These are phyloP conservation scores for Neomonachus schauinslandi DNA, from an alignment of 2,113 vertebrate species.

Conservation along the genomic window DNA sequence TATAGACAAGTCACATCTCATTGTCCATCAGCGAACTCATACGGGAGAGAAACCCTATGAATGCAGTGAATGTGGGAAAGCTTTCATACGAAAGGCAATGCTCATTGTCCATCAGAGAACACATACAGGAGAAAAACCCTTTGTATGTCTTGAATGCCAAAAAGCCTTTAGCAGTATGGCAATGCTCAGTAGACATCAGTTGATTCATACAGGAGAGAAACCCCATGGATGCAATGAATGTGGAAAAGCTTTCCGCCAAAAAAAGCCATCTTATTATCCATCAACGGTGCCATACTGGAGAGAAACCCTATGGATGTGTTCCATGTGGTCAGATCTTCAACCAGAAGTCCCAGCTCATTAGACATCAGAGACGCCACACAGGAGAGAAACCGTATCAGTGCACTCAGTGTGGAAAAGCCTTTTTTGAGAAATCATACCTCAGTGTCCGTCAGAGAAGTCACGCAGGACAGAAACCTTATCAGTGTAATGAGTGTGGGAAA, in stretches of 20 bases:
- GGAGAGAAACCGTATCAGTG: slow-evolving; percentile 67
- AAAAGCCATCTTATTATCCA: slow-evolving; percentile 64
- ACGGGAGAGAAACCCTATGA: slow-evolving; percentile 53
- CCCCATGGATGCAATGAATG: slow-evolving; percentile 65
- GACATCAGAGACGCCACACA: slow-evolving; percentile 70
- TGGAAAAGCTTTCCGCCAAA: slow-evolving; percentile 61
- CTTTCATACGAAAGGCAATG: slow-evolving; percentile 31
- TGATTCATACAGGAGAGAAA: slow-evolving; percentile 73
- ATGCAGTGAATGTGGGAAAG: slow-evolving; percentile 49
- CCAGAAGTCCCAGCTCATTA: slow-evolving; percentile 60
- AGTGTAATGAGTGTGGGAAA: slow-evolving; percentile 60
- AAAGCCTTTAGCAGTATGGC: slow-evolving; percentile 63
- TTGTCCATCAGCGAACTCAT: slow-evolving; percentile 29
- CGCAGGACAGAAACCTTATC: slow-evolving; percentile 64
- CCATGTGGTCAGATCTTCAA: slow-evolving; percentile 69
- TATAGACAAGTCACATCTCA: neutral
- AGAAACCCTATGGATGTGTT: slow-evolving; percentile 66
- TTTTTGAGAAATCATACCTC: slow-evolving; percentile 69
- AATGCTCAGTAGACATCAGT: slow-evolving; percentile 58
- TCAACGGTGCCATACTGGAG: slow-evolving; percentile 63
- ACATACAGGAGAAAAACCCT: slow-evolving; percentile 68
- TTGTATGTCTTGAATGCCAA: slow-evolving; percentile 64
- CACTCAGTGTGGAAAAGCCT: slow-evolving; percentile 62
- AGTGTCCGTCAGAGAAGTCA: slow-evolving; percentile 69
- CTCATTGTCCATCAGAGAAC: slow-evolving; percentile 57